Evolutionary conservation across 2,113 vertebrate species (phyloP).

Genomic region (Epinephelus cyanopodus): DNA sequence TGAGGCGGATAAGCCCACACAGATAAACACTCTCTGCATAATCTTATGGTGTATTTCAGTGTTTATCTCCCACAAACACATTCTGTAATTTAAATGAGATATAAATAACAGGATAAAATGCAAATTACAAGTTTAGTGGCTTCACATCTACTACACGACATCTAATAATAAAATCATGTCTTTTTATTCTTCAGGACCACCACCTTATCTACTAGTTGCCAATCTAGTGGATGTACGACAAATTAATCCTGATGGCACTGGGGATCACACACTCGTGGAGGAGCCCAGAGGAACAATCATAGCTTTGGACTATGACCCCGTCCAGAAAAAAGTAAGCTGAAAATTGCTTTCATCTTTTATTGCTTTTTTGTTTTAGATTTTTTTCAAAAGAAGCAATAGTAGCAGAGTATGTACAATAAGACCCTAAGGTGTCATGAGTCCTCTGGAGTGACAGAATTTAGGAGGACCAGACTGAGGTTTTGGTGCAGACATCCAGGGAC

Average conservation of each 20-base stretch:
- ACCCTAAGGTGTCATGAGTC: background rate
- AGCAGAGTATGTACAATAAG: background rate
- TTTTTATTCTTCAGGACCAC: slow-evolving; percentile 84
- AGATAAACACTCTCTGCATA: background rate
- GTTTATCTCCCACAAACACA: background rate
- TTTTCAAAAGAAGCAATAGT: background rate
- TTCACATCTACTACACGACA: background rate
- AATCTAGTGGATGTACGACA: slow-evolving; percentile 88
- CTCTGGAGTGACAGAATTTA: background rate
- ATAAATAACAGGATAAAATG: background rate
- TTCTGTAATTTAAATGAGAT: background rate
- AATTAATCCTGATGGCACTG: slow-evolving; percentile 88
- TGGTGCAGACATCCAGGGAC: slow-evolving; percentile 26
- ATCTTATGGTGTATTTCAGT: background rate
- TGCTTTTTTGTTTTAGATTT: background rate
- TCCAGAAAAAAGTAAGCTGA: slow-evolving; percentile 88
- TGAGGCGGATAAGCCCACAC: slow-evolving; percentile 25
- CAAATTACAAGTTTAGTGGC: background rate
- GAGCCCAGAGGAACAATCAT: slow-evolving; percentile 89
- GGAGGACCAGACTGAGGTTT: background rate
- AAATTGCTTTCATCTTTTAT: background rate
- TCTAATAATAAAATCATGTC: background rate
- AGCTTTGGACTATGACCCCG: slow-evolving; percentile 92
- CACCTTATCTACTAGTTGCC: slow-evolving; percentile 89
- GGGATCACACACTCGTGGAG: slow-evolving; percentile 84